Base-by-base conservation (phyloP, 2,113 vertebrate genomes). In the Orientallactaga bullata region DNA sequence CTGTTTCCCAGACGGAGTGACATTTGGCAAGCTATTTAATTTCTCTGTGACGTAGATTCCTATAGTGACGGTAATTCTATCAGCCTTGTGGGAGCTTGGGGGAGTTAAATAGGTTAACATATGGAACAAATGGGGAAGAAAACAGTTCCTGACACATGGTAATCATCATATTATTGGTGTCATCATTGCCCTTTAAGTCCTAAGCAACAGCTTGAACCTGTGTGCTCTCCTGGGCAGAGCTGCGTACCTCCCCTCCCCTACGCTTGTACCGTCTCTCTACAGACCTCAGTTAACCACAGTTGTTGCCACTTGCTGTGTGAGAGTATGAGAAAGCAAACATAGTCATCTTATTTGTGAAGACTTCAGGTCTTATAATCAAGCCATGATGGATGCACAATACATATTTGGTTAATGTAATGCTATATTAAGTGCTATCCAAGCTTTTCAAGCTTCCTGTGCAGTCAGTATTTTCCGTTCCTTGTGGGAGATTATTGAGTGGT, bases 41-140 rank as follows among this genome's bases (percentile, higher is more conserved):
- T 82, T 90, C 55, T 82, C 65, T 37, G 18, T 85, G 84, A 79
- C 10, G 69, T 58, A 26, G 13, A 9, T 55, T 90, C 66, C 39
- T 92, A 13, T 7, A 65, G 51, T 28, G 35, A 88, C 85, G 81
- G 47, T 32, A 72, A 58, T 0, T 68, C 2, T 28, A 68, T 68
- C 77, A 84, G 35, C 32, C 65, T 80, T 35, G n/a, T 28, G 21
- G 63, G 60, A 60, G 3, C 55, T 82, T 28, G 32, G 60, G 26
- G 89, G 88, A 88, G 81, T 85, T 76, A 72, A 47, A 94, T 69
- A 78, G 24, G 60, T 68, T 80, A 79, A 9, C 86, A 35, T 58
- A 78, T 39, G 55, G 65, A 51, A 92, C 60, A 66, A 42, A n/a
- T 17, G 37, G 72, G 88, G 81, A 90, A 15, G 9, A 58, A 4